phyloP scores from a whole-genome alignment of 2,113 vertebrate genomes.

The Strix uralensis region DNA sequence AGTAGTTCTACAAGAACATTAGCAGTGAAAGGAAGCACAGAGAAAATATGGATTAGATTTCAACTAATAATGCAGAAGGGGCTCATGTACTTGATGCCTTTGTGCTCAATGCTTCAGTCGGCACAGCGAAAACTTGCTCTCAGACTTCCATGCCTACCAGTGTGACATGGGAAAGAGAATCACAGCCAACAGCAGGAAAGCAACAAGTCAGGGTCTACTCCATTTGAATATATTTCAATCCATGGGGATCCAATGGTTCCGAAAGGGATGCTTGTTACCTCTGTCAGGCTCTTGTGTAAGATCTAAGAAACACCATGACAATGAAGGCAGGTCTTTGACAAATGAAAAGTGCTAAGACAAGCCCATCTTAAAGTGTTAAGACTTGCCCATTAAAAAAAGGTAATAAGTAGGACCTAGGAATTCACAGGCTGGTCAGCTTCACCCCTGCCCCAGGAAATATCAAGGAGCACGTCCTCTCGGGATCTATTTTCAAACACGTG shows the following conservation, averaged over 20 bases:
- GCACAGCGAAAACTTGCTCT: not conserved
- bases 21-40: not conserved
- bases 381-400: not conserved
- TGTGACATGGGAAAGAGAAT: rapidly evolving
- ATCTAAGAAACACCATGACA: not conserved
- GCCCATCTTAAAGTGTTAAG: not conserved
- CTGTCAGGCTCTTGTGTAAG: not conserved
- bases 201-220: not conserved
- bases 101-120: not conserved
- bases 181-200: not conserved
- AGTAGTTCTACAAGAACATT: not conserved
- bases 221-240: not conserved
- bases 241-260: not conserved
- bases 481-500: not conserved
- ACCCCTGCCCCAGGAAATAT: not conserved
- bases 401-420: not conserved
- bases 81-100: not conserved
- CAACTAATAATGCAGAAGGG: not conserved
- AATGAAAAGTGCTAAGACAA: not conserved
- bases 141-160: not conserved
- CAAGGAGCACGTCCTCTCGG: not conserved
- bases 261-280: not conserved
- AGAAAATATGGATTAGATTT: not conserved
- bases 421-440: not conserved
- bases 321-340: not conserved